A percentile compares a stretch with the other conserved stretches of the same genome.
Evolutionary conservation across 2,113 vertebrate genomes (phyloP).

Genomic region (Callionymus lyra): DNA sequence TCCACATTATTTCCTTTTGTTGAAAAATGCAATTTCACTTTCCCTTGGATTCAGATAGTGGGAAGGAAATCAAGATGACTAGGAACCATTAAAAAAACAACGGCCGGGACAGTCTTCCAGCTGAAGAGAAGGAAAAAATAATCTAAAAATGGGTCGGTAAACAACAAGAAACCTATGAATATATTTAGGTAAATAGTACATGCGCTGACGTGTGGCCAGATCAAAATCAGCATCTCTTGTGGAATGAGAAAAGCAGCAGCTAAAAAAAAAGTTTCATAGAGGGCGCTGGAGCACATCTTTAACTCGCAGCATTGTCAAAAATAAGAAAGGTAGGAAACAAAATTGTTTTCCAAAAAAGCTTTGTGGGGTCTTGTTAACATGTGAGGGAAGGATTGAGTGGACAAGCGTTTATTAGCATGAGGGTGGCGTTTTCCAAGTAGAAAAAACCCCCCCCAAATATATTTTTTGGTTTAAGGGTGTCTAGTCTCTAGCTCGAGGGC

Average conservation of each 20-base stretch:
- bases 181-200: constrained; percentile 22
- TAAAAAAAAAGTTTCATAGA: too few relatives aligned
- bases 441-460: too few relatives aligned
- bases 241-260: not conserved
- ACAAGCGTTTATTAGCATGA: too few relatives aligned
- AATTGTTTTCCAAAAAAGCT: too few relatives aligned
- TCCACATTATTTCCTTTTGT: constrained; percentile 15
- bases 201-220: constrained; percentile 22
- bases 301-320: too few relatives aligned
- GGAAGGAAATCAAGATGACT: constrained; percentile 12
- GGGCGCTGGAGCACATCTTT: too few relatives aligned
- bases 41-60: constrained; percentile 16
- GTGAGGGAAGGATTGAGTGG: too few relatives aligned
- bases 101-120: constrained; percentile 6
- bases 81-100: constrained; percentile 22
- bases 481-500: too few relatives aligned
- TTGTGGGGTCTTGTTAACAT: too few relatives aligned
- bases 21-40: constrained; percentile 27
- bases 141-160: constrained; percentile 31
- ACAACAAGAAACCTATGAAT: constrained; percentile 19
- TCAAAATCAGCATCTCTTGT: constrained; percentile 18
- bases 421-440: too few relatives aligned
- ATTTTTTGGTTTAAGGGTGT: too few relatives aligned
- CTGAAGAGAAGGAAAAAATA: constrained; percentile 9
- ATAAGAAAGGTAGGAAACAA: too few relatives aligned